phyloP scores from a whole-genome alignment of 2,113 vertebrate genomes.

The Tor tambroides region DNA sequence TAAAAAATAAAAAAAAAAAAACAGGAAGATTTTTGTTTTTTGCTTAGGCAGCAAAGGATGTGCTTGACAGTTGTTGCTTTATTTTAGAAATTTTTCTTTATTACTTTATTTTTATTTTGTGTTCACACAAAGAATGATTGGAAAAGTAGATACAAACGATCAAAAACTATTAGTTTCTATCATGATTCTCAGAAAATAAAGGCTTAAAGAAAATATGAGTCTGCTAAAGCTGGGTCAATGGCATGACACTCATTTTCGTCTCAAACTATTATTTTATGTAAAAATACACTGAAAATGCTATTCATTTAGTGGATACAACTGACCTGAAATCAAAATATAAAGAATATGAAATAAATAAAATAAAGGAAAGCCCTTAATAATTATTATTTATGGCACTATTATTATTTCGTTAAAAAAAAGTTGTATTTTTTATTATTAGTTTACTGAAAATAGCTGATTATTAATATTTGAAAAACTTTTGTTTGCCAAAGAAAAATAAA shows the following conservation, averaged over 20 bases:
- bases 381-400: background rate
- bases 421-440: no score
- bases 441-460: no score
- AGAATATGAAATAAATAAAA: background rate
- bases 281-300: no score
- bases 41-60: background rate
- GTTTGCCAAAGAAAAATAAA: no score
- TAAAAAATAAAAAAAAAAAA: no score
- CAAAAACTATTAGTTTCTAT: background rate
- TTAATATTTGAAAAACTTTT: no score
- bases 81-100: background rate
- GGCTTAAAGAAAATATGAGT: background rate
- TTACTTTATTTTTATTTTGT: background rate
- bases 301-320: background rate
- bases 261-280: no score
- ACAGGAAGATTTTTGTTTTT: background rate
- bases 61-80: background rate
- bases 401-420: background rate
- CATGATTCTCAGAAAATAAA: background rate
- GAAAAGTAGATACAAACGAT: background rate
- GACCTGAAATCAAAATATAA: background rate
- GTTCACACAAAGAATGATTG: background rate
- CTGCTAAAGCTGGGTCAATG: background rate
- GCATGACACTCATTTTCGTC: background rate
- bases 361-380: background rate